Evolutionary conservation across 2,888 invertebrate species (phyloP).

Genomic region (Panopea generosa): DNA sequence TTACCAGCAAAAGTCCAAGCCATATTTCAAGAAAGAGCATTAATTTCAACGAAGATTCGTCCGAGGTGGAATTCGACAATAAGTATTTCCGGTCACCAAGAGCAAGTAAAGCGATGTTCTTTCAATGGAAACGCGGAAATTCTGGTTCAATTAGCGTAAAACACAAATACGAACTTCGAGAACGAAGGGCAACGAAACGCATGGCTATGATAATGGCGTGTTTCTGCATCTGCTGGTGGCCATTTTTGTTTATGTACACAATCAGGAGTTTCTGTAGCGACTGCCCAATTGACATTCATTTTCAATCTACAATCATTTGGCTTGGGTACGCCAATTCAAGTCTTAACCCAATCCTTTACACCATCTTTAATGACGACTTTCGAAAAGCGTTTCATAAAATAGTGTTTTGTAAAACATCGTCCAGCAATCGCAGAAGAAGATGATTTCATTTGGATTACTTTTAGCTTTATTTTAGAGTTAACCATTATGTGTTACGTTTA

Average conservation of each 20-base stretch:
- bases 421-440: slow-evolving; percentile 24
- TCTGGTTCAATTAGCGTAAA: slow-evolving; percentile 66
- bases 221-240: slow-evolving; percentile 85
- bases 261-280: slow-evolving; percentile 80
- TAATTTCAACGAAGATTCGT: slow-evolving; percentile 43
- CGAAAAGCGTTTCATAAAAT: slow-evolving; percentile 82
- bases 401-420: slow-evolving; percentile 54
- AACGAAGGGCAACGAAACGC: slow-evolving; percentile 84
- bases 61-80: slow-evolving; percentile 43
- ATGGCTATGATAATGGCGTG: slow-evolving; percentile 85
- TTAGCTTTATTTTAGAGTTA: no score
- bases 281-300: slow-evolving; percentile 76
- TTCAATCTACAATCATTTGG: slow-evolving; percentile 84
- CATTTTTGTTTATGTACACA: slow-evolving; percentile 85
- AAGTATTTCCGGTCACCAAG: slow-evolving; percentile 34
- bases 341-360: slow-evolving; percentile 84
- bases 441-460: not conserved
- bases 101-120: slow-evolving; percentile 56
- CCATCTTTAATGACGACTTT: slow-evolving; percentile 85
- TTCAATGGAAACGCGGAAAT: slow-evolving; percentile 60
- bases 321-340: slow-evolving; percentile 85
- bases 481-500: no score
- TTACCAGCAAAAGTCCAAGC: slow-evolving; percentile 48
- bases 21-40: slow-evolving; percentile 51
- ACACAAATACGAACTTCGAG: slow-evolving; percentile 81